phyloP scores from a whole-genome alignment of 53 echinoderm and acorn worm genomes.

The Actinopyga echinites region DNA sequence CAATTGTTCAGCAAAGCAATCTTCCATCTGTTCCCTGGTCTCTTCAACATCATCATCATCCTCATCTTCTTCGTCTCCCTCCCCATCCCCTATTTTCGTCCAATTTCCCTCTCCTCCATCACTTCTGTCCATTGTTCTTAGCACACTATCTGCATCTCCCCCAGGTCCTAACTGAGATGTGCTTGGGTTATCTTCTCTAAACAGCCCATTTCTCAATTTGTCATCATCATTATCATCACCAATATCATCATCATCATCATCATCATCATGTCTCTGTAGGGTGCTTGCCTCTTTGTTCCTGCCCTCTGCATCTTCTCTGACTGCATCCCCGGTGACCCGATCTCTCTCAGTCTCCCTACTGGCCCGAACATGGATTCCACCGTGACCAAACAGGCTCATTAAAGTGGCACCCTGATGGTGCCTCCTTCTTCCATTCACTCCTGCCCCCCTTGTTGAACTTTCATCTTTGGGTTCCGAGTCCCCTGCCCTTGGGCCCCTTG shows the following conservation, averaged over 20 bases:
- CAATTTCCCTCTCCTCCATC: slow-evolving; percentile 21
- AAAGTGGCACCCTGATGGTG: neutral
- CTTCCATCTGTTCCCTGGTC: slow-evolving; percentile 42
- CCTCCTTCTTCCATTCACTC: slow-evolving; percentile 4
- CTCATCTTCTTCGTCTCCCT: slow-evolving; percentile 20
- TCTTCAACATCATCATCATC: slow-evolving; percentile 43
- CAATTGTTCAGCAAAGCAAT: slow-evolving; percentile 45
- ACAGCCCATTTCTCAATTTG: slow-evolving; percentile 59
- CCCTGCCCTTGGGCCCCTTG: neutral
- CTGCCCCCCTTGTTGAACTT: neutral
- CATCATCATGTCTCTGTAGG: slow-evolving; percentile 25
- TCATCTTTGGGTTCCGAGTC: slow-evolving; percentile 25
- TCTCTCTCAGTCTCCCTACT: neutral
- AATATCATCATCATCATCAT: slow-evolving; percentile 42
- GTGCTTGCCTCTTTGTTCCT: neutral
- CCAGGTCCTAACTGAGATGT: slow-evolving; percentile 39
- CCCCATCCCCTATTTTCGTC: slow-evolving; percentile 22
- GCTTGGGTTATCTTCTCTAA: slow-evolving; percentile 64
- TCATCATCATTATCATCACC: slow-evolving; percentile 42
- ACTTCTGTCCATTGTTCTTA: slow-evolving; percentile 11
- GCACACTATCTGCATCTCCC: slow-evolving; percentile 34
- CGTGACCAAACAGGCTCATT: neutral
- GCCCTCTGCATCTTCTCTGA: slow-evolving; percentile 3
- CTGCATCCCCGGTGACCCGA: neutral
- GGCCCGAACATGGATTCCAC: neutral